Evolutionary conservation across 2,797 vertebrate genomes (phyloP).

Genomic region (Pseudochromis fuscus): DNA sequence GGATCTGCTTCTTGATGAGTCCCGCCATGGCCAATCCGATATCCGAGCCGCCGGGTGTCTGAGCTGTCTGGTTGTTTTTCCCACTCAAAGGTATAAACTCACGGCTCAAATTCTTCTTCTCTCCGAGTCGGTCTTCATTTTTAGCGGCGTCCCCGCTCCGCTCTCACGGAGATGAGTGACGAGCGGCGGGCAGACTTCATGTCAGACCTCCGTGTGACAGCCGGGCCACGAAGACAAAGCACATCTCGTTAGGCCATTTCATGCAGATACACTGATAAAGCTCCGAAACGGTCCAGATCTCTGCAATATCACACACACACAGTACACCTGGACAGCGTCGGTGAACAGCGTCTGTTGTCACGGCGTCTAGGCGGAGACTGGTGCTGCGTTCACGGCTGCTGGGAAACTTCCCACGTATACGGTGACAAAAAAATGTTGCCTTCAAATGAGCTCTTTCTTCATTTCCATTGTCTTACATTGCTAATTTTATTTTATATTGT

Average conservation of each 20-base stretch:
- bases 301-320: slow-evolving; percentile 50
- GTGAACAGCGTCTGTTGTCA: slow-evolving; percentile 63
- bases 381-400: slow-evolving; percentile 48
- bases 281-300: slow-evolving; percentile 28
- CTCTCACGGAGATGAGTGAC: slow-evolving; percentile 13
- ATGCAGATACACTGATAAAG: slow-evolving; percentile 16
- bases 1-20: slow-evolving; percentile 89
- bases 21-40: slow-evolving; percentile 82
- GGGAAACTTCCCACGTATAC: too few species aligned
- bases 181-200: slow-evolving; percentile 21
- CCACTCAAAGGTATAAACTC: slow-evolving; percentile 51
- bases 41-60: slow-evolving; percentile 43
- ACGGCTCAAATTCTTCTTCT: slow-evolving; percentile 59
- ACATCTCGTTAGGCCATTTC: slow-evolving; percentile 50
- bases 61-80: slow-evolving; percentile 45
- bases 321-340: slow-evolving; percentile 81
- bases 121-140: slow-evolving; percentile 65
- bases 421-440: too few species aligned
- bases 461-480: too few species aligned
- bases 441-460: too few species aligned
- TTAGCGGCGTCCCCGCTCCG: slow-evolving; percentile 52
- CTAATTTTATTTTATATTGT: not conserved
- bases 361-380: slow-evolving; percentile 64
- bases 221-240: slow-evolving; percentile 31
- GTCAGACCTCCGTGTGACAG: slow-evolving; percentile 29